Evolutionary conservation across 92 coral and sea anemone species (phyloP).

Genomic region (Siderastrea radians): DNA sequence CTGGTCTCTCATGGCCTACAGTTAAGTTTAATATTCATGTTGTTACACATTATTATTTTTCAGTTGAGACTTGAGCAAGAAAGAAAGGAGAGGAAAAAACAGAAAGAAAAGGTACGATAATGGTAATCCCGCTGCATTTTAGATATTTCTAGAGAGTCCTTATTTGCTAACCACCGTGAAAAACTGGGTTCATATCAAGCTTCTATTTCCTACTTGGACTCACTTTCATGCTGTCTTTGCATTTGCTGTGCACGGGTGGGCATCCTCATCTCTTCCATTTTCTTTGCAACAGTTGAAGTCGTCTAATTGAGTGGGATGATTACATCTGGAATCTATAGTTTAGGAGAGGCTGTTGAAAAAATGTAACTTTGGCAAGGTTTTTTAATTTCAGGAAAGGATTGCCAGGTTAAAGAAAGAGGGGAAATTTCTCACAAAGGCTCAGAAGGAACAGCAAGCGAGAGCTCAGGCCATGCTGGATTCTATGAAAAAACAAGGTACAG

Average conservation of each 20-base stretch:
- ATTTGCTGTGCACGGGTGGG: no score
- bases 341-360: no score
- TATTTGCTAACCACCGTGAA: no score
- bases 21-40: not conserved
- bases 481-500: slow-evolving; percentile 92
- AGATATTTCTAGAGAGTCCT: no score
- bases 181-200: no score
- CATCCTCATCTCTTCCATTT: no score
- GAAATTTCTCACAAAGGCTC: slow-evolving; percentile 87
- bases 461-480: slow-evolving; percentile 92
- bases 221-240: no score
- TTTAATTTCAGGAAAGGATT: slow-evolving; percentile 79
- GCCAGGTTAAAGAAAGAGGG: slow-evolving; percentile 90
- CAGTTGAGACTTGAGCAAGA: slow-evolving; percentile 97
- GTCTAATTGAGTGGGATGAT: no score
- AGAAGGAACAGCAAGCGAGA: slow-evolving; percentile 88
- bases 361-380: not conserved
- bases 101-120: slow-evolving; percentile 89
- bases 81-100: slow-evolving; percentile 93
- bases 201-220: no score
- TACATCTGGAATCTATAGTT: no score
- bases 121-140: not conserved
- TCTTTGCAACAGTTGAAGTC: no score
- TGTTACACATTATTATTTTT: not conserved
- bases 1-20: not conserved